Evolutionary conservation across 2,797 vertebrate genomes (phyloP).

Genomic region (Thaleichthys pacificus): DNA sequence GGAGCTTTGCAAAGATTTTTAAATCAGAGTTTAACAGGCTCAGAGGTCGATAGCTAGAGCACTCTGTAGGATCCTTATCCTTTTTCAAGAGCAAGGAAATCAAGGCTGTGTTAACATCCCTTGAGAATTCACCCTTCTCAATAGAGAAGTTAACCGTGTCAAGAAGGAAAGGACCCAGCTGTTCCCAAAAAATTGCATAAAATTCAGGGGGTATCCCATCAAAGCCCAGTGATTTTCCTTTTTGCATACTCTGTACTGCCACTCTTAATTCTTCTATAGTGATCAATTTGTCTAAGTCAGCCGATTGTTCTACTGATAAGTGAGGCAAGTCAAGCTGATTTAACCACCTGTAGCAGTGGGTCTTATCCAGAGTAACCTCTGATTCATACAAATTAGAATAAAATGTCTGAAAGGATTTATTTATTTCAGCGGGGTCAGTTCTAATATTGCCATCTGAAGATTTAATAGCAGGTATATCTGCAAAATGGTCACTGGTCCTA

Average conservation of each 20-base stretch:
- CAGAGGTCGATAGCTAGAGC: too few species aligned
- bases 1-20: too few species aligned
- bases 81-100: too few species aligned
- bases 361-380: not conserved
- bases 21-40: too few species aligned
- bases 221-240: constrained; percentile 6
- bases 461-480: constrained; percentile 18
- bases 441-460: not conserved
- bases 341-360: not conserved
- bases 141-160: constrained; percentile 8
- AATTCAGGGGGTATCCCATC: constrained; percentile 9
- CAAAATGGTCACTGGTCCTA: constrained; percentile 9
- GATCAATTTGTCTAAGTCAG: too few species aligned
- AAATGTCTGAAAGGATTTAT: not conserved
- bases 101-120: too few species aligned
- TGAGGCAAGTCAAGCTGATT: not conserved
- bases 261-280: too few species aligned
- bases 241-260: not conserved
- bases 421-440: constrained; percentile 2
- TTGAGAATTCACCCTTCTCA: too few species aligned
- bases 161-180: not conserved
- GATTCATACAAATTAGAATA: constrained; percentile 18
- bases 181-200: constrained; percentile 2
- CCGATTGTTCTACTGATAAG: not conserved
- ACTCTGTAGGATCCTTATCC: too few species aligned